Conservation (phyloP, 2,113 vertebrate species). For the Ictalurus punctatus region DNA sequence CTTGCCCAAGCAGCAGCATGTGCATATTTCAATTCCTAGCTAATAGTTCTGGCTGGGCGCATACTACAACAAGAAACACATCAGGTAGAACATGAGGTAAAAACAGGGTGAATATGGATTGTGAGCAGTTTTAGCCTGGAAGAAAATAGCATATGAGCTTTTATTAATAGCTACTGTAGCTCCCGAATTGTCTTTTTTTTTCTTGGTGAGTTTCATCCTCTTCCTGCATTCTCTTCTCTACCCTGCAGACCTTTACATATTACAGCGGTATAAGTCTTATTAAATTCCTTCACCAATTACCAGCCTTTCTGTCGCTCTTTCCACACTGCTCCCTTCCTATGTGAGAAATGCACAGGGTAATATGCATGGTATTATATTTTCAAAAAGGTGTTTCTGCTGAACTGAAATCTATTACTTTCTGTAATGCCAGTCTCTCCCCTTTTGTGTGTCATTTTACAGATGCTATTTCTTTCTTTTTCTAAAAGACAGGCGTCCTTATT, state of each 20-base stretch:
- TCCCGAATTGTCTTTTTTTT: not conserved
- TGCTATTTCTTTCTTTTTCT: constrained; percentile 46
- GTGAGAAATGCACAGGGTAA: constrained; percentile 63
- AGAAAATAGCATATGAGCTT: constrained; percentile 21
- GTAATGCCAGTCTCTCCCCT: constrained; percentile 44
- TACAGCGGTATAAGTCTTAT: constrained; percentile 78
- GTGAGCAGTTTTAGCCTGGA: not conserved
- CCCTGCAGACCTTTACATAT: constrained; percentile 67
- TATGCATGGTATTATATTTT: constrained; percentile 62
- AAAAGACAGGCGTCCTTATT: constrained; percentile 44
- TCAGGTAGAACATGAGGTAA: not conserved
- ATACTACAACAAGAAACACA: not conserved
- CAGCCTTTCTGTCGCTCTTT: constrained; percentile 58
- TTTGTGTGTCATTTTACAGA: constrained; percentile 41
- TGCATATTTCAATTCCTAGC: constrained; percentile 11
- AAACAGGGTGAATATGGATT: constrained; percentile 20
- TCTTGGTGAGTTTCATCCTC: not conserved
- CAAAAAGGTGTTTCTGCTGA: constrained; percentile 57
- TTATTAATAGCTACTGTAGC: constrained; percentile 15
- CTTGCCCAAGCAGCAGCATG: not conserved
- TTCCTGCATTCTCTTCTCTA: not conserved
- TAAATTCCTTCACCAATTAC: constrained; percentile 78
- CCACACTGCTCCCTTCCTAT: constrained; percentile 49
- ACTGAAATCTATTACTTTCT: constrained; percentile 57
- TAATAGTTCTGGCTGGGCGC: constrained; percentile 15